Conservation (phyloP, 2,113 vertebrate genomes). For the Acrocephalus arundinaceus region DNA sequence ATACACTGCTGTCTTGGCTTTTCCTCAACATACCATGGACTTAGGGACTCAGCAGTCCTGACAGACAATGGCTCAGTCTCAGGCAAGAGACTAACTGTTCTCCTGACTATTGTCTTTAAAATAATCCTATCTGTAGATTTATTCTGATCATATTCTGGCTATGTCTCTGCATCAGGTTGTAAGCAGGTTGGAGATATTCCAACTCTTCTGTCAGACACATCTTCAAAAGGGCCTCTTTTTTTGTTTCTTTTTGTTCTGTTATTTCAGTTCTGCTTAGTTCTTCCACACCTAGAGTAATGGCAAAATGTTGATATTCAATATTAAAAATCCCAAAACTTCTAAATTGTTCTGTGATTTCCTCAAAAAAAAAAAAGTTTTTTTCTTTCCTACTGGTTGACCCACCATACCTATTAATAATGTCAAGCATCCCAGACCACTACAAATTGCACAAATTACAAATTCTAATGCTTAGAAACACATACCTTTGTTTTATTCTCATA, state of each 20-base stretch:
- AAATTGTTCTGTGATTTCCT: background rate
- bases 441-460: conserved; percentile 39
- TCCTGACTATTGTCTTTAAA: background rate
- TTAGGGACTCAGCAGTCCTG: background rate
- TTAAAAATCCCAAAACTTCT: background rate
- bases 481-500: conserved; percentile 60
- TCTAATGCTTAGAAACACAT: conserved; percentile 26
- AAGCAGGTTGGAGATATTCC: accelerated
- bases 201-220: background rate
- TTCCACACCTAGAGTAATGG: background rate
- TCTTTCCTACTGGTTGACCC: background rate
- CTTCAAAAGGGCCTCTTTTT: background rate
- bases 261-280: background rate
- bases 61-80: background rate
- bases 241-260: background rate
- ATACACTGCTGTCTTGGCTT: background rate
- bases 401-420: conserved; percentile 13
- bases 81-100: background rate
- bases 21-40: background rate
- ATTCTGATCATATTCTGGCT: background rate
- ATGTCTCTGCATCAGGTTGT: background rate
- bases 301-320: background rate
- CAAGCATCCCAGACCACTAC: conserved; percentile 15
- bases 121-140: background rate
- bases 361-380: conserved; percentile 12